A percentile compares a stretch with the other conserved stretches of the same genome.
Evolutionary conservation across 2,113 vertebrate species (phyloP).

Genomic region (Rhinoptilus africanus): DNA sequence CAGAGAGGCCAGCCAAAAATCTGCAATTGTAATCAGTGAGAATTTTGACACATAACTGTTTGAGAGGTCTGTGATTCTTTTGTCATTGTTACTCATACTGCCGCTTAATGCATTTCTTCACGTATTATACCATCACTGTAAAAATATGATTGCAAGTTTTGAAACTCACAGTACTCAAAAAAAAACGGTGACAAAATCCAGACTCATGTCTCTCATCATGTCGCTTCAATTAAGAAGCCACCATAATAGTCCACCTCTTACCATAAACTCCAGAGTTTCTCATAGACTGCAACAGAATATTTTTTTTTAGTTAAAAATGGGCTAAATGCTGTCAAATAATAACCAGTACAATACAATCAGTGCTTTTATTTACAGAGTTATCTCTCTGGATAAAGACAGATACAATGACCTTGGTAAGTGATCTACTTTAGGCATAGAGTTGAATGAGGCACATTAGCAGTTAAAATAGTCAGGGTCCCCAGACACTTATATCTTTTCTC

Average conservation of each 20-base stretch:
- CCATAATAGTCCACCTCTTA: not conserved
- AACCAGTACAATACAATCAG: not conserved
- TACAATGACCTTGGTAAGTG: not conserved
- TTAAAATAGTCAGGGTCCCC: not conserved
- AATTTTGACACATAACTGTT: not conserved
- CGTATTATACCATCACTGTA: not conserved
- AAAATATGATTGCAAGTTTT: no score
- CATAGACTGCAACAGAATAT: not conserved
- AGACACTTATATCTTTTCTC: not conserved
- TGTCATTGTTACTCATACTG: not conserved
- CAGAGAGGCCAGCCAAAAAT: not conserved
- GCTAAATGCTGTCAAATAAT: not conserved
- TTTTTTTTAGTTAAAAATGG: not conserved
- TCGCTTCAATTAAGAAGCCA: not conserved
- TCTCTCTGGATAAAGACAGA: not conserved
- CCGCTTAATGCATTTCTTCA: not conserved
- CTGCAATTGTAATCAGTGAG: not conserved
- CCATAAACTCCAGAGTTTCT: not conserved
- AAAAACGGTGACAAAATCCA: not conserved
- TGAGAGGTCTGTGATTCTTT: not conserved
- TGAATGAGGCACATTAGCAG: not conserved
- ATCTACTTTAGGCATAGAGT: not conserved
- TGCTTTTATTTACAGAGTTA: not conserved
- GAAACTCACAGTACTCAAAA: no score
- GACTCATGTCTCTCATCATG: not conserved